A percentile compares a stretch with the other conserved stretches of the same genome.
phyloP scores from a whole-genome alignment of 2,113 vertebrate species.

The Ptilorrhoa leucosticta region DNA sequence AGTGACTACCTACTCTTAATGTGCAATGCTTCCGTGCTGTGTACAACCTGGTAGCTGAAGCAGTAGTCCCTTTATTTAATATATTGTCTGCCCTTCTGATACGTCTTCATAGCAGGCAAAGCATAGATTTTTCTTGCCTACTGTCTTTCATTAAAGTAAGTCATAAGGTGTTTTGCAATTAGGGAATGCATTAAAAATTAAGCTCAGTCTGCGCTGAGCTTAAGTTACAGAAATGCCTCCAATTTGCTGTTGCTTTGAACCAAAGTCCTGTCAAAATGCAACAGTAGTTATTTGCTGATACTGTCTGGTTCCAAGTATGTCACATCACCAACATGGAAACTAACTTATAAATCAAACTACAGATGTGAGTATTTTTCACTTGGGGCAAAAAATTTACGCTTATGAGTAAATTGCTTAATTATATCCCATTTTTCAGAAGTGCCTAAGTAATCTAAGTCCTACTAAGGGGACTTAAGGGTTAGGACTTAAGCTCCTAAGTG shows the following conservation, averaged over 20 bases:
- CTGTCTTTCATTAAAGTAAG: background rate
- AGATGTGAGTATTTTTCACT: background rate
- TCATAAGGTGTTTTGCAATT: background rate
- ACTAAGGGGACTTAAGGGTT: conserved; percentile 31
- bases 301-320: background rate
- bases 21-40: background rate
- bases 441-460: conserved; percentile 18
- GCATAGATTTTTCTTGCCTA: background rate
- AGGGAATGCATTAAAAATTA: background rate
- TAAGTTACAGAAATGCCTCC: background rate
- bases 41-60: background rate
- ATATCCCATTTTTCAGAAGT: conserved; percentile 18
- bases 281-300: background rate
- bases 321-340: background rate
- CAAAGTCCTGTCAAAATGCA: background rate
- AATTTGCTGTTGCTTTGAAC: background rate
- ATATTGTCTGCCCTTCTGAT: background rate
- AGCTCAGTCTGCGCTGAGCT: background rate
- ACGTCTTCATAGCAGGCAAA: background rate
- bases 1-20: background rate
- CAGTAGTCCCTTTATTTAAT: background rate
- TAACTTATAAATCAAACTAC: background rate
- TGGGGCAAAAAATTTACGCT: background rate
- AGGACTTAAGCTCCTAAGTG: conserved; percentile 38
- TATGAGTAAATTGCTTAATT: background rate